Evolutionary conservation across 2,113 vertebrate species (phyloP), one percentile per base, ranked within the genome.

Genomic region (Myrmecobius fasciatus): DNA sequence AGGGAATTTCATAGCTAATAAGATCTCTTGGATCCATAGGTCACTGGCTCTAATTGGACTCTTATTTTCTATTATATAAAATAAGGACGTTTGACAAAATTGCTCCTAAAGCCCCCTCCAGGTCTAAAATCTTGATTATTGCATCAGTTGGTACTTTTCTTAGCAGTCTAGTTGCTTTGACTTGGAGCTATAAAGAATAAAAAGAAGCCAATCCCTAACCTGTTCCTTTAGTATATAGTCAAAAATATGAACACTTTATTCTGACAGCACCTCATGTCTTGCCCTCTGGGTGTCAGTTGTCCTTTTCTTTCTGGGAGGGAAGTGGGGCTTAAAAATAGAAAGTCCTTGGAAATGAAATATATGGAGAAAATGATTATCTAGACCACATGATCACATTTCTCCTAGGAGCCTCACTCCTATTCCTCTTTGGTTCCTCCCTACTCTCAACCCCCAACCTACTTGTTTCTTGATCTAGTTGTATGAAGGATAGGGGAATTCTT

Each of bases 351-450:
- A 83, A 43, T 83, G 36, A 83, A 22, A 83, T 6, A 83, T 43
- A 22, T 8, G 7, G n/a, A 83, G 22, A 14, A 43, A 83, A 43
- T 83, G 67, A 1, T 1, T 83, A 24, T 47, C 36, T 0, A 25
- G 9, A 2, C 25, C 25, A 2, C 25, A 25, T 8, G 14, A 12
- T 8, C 46, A 36, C 46, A 83, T n/a, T 24, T 60, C 5, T 25
- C n/a, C 47, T n/a, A 0, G 2, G 1, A 25, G 25, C 0, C 20
- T 89, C 47, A 22, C 8, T 0, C 0, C 2, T 9, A 4, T 25
- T 36, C 14, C n/a, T 46, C 12, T 28, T 54, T 51, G 52, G 31
- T 25, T 31, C 10, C 17, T 22, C 25, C 20, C 8, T 4, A 10
- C 0, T 92, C 53, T 52, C 67, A 43, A 83, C 20, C 0, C 17